These are phyloP conservation scores for Gephyroberyx darwinii DNA, from an alignment of 2,797 vertebrate genomes.

Conservation along the genomic window DNA sequence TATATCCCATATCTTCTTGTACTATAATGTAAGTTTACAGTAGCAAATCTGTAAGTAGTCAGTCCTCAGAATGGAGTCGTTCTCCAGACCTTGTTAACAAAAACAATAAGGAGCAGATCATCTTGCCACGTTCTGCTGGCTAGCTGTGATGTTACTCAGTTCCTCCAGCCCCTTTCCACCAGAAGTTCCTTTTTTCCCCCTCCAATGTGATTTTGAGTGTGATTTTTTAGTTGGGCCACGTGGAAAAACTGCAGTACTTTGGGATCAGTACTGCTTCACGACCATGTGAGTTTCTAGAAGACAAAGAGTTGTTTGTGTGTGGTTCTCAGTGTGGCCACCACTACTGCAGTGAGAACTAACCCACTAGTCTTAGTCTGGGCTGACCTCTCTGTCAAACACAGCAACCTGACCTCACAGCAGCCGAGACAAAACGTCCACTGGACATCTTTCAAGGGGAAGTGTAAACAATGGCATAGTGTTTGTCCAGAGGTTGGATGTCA, in stretches of 20 bases:
- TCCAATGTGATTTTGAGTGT: constrained; percentile 53
- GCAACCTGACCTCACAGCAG: constrained; percentile 47
- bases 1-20: not conserved
- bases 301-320: constrained; percentile 75
- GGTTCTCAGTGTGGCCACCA: constrained; percentile 23
- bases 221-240: constrained; percentile 55
- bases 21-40: not conserved
- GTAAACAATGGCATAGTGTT: constrained; percentile 62
- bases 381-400: constrained; percentile 54
- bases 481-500: constrained; percentile 46
- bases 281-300: constrained; percentile 66
- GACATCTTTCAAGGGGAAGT: constrained; percentile 28
- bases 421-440: constrained; percentile 47
- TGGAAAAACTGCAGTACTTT: constrained; percentile 65
- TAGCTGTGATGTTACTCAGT: constrained; percentile 47
- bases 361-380: constrained; percentile 35
- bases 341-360: constrained; percentile 37
- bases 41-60: constrained; percentile 7
- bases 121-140: constrained; percentile 46
- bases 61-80: constrained; percentile 4
- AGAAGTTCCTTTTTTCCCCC: constrained; percentile 7
- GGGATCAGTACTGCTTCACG: constrained; percentile 50
- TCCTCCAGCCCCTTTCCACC: constrained; percentile 46
- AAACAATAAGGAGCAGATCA: constrained; percentile 46
- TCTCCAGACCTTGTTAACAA: constrained; percentile 46